Evolutionary conservation across 1,140 invertebrate species (phyloP), one percentile per base, ranked within the genome.

Genomic region (Dendroctonus valens): DNA sequence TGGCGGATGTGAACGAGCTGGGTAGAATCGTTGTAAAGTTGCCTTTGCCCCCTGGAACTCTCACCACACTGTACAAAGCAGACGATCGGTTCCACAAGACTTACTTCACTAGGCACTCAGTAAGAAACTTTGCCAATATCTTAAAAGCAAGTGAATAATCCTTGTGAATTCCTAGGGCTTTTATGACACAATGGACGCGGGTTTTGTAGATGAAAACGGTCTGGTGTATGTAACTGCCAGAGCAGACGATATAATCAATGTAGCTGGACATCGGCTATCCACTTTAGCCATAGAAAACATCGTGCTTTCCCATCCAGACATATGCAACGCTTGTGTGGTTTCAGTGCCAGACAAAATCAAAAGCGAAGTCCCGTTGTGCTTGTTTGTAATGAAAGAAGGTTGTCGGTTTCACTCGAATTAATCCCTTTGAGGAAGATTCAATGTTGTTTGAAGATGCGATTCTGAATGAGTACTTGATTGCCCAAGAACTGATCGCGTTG

Each of bases 231-330:
- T 97, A 0, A 92, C 93, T 40, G 90, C 94, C 0, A 81, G 95
- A 26, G 92, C 92, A 60, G 95, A 98, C 80, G 95, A 98, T 78
- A 89, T 98, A n/a, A 97, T 98, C 60, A 97, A 97, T 75, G 94
- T 97, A 0, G 91, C 95, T 3, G 94, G 95, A 0, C 94, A 97
- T 75, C 81, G 94, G 49, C 80, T 98, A 8, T 94, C 92, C 0
- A 94, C 94, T 0, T 86, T 90, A 1, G 91, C 91, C 0, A 76
- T 98, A 7, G 95, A 97, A 77, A 93, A 97, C 78, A 91, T 94
- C 0, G 85, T 96, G 7, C 75, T 96, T 7, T 83, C 89, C 8
- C 93, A 96, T 81, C 85, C 87, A 0, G 87, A 92, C 54, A 82
- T 97, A 0, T 87, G 85, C 0, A 94, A 97, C 71, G 89, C 89